Conservation (phyloP, 2,888 invertebrate genomes). For the Chelonus formosanus region DNA sequence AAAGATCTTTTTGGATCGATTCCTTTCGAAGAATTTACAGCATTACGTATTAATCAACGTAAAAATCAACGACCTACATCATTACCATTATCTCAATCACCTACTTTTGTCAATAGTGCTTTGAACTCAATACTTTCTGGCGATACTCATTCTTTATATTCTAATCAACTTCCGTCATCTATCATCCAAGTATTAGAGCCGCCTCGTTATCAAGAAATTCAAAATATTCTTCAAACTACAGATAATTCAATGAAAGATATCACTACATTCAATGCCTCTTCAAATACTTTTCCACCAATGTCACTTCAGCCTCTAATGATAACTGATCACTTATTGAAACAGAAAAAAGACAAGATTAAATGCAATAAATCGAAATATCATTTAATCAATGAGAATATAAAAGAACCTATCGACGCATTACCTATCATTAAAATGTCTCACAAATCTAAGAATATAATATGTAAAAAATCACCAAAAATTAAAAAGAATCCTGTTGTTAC, state of each 20-base stretch:
- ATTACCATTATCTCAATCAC: slow-evolving; percentile 54
- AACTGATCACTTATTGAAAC: slow-evolving; percentile 49
- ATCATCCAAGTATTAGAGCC: slow-evolving; percentile 25
- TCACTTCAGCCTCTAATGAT: slow-evolving; percentile 57
- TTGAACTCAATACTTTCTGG: slow-evolving; percentile 45
- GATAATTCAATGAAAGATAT: slow-evolving; percentile 46
- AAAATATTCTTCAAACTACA: neutral
- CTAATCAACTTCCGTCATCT: slow-evolving; percentile 34
- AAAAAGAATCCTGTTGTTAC: slow-evolving; percentile 48
- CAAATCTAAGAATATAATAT: slow-evolving; percentile 51
- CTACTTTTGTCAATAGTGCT: slow-evolving; percentile 51
- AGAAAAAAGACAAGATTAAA: slow-evolving; percentile 64
- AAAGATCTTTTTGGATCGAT: slow-evolving; percentile 62
- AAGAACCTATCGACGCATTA: slow-evolving; percentile 56
- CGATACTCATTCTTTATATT: slow-evolving; percentile 40
- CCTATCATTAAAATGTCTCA: slow-evolving; percentile 49
- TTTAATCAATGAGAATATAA: slow-evolving; percentile 66
- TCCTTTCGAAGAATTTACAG: slow-evolving; percentile 59
- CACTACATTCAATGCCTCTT: slow-evolving; percentile 43
- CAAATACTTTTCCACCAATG: slow-evolving; percentile 51
- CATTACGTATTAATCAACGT: slow-evolving; percentile 47
- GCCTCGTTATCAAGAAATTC: slow-evolving; percentile 18
- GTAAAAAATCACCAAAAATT: slow-evolving; percentile 50
- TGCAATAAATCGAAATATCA: slow-evolving; percentile 67
- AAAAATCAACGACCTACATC: slow-evolving; percentile 54